phyloP scores from a whole-genome alignment of 2,888 invertebrate genomes.

The Fragum sueziense region DNA sequence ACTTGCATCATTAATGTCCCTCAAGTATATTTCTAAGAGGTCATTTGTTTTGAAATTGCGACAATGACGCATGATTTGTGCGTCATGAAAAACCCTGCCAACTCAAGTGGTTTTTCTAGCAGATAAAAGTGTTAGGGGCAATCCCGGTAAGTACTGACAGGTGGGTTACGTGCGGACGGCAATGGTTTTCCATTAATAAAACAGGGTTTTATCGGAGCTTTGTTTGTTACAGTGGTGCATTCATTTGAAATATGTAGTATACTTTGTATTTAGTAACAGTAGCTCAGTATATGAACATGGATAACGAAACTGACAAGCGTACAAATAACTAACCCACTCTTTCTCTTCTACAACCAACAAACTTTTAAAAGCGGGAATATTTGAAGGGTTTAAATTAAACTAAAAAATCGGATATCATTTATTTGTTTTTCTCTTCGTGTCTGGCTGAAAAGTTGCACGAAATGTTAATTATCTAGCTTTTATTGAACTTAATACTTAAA shows the following conservation, averaged over 20 bases:
- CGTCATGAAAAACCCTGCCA: no score
- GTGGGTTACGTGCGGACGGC: constrained; percentile 2
- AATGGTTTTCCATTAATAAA: background rate
- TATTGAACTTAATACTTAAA: background rate
- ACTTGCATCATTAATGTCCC: no score
- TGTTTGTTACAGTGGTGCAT: background rate
- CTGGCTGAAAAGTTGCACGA: background rate
- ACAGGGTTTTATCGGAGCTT: background rate
- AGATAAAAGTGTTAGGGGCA: no score
- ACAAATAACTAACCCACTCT: no score
- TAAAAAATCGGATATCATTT: background rate
- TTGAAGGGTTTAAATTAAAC: no score
- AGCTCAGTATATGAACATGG: no score
- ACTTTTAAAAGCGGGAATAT: background rate
- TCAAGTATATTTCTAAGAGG: no score
- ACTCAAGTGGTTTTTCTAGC: no score
- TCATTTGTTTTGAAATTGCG: no score
- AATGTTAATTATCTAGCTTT: background rate
- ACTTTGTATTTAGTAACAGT: no score
- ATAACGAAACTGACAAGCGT: background rate
- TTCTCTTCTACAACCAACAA: background rate
- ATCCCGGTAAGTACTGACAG: background rate
- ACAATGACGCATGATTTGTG: no score
- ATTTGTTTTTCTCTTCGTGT: background rate
- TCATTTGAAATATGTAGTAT: background rate